Percentiles rank a stretch among this genome's conserved stretches.
Evolutionary conservation across 2,113 vertebrate genomes (phyloP).

Genomic region (Rynchops niger): DNA sequence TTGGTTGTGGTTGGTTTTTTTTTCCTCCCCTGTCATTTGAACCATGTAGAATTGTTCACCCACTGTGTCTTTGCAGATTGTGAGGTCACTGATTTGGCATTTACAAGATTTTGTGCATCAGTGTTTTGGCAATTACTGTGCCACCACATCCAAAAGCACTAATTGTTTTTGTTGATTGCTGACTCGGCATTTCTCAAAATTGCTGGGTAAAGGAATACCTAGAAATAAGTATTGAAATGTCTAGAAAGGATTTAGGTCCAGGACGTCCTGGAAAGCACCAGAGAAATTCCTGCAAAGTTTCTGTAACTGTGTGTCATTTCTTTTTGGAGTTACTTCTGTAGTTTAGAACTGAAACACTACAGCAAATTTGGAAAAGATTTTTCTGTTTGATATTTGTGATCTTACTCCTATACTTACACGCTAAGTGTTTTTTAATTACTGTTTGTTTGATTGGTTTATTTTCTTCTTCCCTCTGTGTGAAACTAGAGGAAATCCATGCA

Average conservation of each 20-base stretch:
- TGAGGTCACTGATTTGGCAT: not conserved
- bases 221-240: not conserved
- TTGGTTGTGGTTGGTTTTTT: too few relatives aligned
- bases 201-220: not conserved
- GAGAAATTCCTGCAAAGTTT: not conserved
- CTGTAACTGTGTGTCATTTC: not conserved
- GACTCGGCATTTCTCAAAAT: not conserved
- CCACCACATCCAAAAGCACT: not conserved
- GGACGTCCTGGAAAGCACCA: not conserved
- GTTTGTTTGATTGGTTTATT: not conserved
- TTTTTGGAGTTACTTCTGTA: not conserved
- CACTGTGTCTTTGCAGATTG: not conserved
- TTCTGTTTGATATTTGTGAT: not conserved
- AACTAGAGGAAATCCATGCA: constrained; percentile 93
- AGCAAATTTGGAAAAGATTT: not conserved
- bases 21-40: not conserved
- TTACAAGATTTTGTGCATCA: not conserved
- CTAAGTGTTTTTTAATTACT: not conserved
- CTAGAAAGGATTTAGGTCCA: not conserved
- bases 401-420: not conserved
- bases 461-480: not conserved
- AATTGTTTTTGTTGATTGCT: not conserved
- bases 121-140: not conserved
- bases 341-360: not conserved
- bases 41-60: not conserved